phyloP scores from a whole-genome alignment of 1,140 invertebrate species.

The Pygmarrhopalites habei region DNA sequence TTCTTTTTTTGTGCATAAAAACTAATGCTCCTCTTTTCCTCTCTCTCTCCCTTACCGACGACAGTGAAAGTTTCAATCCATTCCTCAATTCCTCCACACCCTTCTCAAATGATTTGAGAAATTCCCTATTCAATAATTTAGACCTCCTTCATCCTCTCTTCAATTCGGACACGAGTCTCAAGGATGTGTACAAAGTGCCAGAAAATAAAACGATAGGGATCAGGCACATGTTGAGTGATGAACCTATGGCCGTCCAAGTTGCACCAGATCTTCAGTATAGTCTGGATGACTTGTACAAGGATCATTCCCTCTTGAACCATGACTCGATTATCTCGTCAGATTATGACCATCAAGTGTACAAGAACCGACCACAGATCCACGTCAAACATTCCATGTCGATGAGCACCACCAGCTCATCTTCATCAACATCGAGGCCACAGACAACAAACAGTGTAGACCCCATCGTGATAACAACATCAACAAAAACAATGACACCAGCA shows the following conservation, averaged over 20 bases:
- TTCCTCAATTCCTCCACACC: conserved; percentile 32
- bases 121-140: conserved; percentile 20
- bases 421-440: not conserved
- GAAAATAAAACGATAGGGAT: conserved; percentile 33
- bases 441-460: not conserved
- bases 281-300: conserved; percentile 4
- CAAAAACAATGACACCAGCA: not conserved
- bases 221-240: conserved; percentile 19
- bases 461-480: not conserved
- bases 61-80: conserved; percentile 31
- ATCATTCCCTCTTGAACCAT: conserved; percentile 24
- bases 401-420: conserved; percentile 2
- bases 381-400: conserved; percentile 2
- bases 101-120: conserved; percentile 27
- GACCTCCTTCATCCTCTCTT: conserved; percentile 33
- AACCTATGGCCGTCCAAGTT: conserved; percentile 2
- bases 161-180: conserved; percentile 26
- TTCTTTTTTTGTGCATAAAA: too few relatives aligned
- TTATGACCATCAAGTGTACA: conserved; percentile 9
- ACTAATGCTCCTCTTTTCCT: too few relatives aligned
- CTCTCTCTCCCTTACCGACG: too few relatives aligned
- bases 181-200: conserved; percentile 24
- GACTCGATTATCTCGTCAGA: conserved; percentile 25
- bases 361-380: conserved; percentile 13
- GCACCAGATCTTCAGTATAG: conserved; percentile 20